Evolutionary conservation across 2,888 invertebrate genomes (phyloP).

Genomic region (Escarpia spicata): DNA sequence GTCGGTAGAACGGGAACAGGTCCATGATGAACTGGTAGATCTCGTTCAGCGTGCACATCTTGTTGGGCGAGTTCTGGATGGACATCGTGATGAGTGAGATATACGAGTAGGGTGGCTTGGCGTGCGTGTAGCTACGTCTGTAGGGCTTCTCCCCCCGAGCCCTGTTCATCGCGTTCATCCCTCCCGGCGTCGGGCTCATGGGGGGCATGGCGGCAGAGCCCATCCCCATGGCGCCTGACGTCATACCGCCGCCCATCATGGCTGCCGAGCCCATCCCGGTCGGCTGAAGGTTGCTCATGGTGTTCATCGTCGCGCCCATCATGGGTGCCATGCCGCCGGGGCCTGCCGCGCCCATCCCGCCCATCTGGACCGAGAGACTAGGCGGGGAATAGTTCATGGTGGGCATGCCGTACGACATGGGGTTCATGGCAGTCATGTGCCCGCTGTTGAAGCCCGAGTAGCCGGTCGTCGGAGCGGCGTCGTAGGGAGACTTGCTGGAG

Average conservation of each 20-base stretch:
- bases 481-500: neutral
- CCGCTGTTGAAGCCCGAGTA: neutral
- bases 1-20: constrained; percentile 96
- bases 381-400: constrained; percentile 5
- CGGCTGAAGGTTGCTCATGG: neutral
- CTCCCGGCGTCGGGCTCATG: neutral
- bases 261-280: neutral
- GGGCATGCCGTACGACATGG: constrained; percentile 13
- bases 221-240: neutral
- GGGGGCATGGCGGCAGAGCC: neutral
- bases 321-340: constrained; percentile 59
- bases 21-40: constrained; percentile 99
- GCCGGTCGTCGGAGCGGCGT: neutral
- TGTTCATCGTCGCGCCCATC: constrained; percentile 38
- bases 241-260: constrained; percentile 18
- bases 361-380: constrained; percentile 39
- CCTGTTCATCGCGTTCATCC: neutral
- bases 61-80: constrained; percentile 93
- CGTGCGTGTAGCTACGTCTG: constrained; percentile 91
- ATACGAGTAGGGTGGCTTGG: constrained; percentile 87
- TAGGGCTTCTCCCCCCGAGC: constrained; percentile 72
- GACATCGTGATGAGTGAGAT: constrained; percentile 99
- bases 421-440: constrained; percentile 8
- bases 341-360: constrained; percentile 31
- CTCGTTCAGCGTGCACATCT: constrained; percentile 97